These are phyloP conservation scores for Diorhabda elongata DNA, from an alignment of 1,140 invertebrate species.

Conservation along the genomic window DNA sequence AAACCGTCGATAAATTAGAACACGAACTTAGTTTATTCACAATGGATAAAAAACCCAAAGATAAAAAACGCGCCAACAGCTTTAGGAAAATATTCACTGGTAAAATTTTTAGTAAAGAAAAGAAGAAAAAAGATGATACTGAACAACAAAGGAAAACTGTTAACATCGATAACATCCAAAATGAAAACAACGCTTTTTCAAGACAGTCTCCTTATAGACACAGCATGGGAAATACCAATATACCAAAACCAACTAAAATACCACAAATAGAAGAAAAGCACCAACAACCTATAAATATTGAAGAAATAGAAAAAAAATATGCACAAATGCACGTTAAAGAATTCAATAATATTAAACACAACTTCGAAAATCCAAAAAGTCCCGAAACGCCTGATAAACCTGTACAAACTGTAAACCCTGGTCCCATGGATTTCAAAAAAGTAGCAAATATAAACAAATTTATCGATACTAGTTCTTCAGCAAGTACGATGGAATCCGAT, in stretches of 20 bases:
- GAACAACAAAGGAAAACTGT: constrained; percentile 30
- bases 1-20: constrained; percentile 37
- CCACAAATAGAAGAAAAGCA: constrained; percentile 19
- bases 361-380: constrained; percentile 27
- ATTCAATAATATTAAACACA: constrained; percentile 35
- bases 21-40: constrained; percentile 36
- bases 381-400: constrained; percentile 33
- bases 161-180: constrained; percentile 38
- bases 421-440: constrained; percentile 30
- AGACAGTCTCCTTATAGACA: constrained; percentile 35
- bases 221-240: constrained; percentile 14
- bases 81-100: constrained; percentile 38
- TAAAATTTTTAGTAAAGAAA: constrained; percentile 37
- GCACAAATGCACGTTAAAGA: constrained; percentile 37
- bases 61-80: constrained; percentile 40
- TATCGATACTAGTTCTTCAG: constrained; percentile 43
- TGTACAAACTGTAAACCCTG: constrained; percentile 12
- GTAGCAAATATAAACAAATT: constrained; percentile 34
- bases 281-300: constrained; percentile 10
- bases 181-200: constrained; percentile 36
- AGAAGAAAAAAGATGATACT: constrained; percentile 34
- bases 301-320: constrained; percentile 34
- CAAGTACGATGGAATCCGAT: constrained; percentile 39
- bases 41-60: constrained; percentile 37
- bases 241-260: constrained; percentile 5